Conservation (phyloP, 1,140 invertebrate genomes). For the Camponotus pennsylvanicus region DNA sequence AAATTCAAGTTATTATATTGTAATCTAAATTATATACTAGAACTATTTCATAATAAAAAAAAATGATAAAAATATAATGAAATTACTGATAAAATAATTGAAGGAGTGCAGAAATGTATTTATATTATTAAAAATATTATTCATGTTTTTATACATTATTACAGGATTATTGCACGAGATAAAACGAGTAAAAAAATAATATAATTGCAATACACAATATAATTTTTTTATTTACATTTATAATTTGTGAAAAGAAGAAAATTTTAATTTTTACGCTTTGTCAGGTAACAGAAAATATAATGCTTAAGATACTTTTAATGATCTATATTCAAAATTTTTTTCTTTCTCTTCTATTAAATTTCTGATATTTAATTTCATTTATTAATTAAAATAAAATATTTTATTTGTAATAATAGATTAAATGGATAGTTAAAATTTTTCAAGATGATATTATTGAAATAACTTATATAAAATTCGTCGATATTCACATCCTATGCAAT, state of each 20-base stretch:
- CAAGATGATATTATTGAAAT: not conserved
- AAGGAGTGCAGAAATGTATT: not conserved
- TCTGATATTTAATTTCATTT: too few species aligned
- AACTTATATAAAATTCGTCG: not conserved
- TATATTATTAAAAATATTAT: not conserved
- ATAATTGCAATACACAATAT: too few species aligned
- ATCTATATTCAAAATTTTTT: too few species aligned
- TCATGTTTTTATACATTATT: not conserved
- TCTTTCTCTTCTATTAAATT: too few species aligned
- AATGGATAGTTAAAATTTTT: not conserved
- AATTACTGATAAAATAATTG: not conserved
- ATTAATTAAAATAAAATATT: too few species aligned
- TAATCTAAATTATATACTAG: not conserved
- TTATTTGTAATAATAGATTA: too few species aligned
- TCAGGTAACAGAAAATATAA: too few species aligned
- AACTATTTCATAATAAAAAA: not conserved
- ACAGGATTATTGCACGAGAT: not conserved
- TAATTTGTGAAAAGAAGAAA: too few species aligned
- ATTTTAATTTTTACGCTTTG: too few species aligned
- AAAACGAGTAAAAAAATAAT: not conserved
- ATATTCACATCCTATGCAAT: not conserved
- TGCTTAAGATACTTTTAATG: too few species aligned
- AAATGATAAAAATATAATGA: not conserved
- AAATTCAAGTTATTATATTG: not conserved
- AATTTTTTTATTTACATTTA: too few species aligned